A percentile compares a stretch with the other conserved stretches of the same genome.
Evolutionary conservation across 2,888 invertebrate genomes (phyloP).

Genomic region (Tineola bisselliella): DNA sequence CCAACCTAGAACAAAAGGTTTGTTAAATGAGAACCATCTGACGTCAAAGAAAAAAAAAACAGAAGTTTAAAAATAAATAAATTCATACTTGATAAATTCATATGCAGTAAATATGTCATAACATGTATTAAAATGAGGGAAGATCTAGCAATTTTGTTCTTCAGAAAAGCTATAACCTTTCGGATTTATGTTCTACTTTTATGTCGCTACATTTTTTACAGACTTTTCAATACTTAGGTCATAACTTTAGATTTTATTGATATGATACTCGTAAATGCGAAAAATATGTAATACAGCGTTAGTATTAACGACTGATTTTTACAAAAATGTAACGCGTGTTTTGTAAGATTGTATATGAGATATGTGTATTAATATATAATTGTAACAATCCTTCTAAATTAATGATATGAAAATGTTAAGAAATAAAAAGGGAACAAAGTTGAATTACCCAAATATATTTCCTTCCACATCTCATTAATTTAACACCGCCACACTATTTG

Average conservation of each 20-base stretch:
- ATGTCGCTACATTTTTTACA: constrained; percentile 3
- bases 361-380: no score
- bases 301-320: not conserved
- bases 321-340: not conserved
- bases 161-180: not conserved
- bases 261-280: not conserved
- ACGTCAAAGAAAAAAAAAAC: not conserved
- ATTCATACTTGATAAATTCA: not conserved
- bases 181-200: not conserved
- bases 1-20: not conserved
- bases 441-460: no score
- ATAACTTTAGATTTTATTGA: constrained; percentile 3
- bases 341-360: no score
- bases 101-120: not conserved
- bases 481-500: no score
- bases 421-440: no score
- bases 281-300: not conserved
- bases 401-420: no score
- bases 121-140: not conserved
- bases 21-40: not conserved
- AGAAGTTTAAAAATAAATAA: not conserved
- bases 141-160: not conserved
- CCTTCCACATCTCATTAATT: no score
- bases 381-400: no score
- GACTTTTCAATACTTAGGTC: constrained; percentile 6